phyloP scores from a whole-genome alignment of 2,113 vertebrate species.

The Illadopsis cleaveri region DNA sequence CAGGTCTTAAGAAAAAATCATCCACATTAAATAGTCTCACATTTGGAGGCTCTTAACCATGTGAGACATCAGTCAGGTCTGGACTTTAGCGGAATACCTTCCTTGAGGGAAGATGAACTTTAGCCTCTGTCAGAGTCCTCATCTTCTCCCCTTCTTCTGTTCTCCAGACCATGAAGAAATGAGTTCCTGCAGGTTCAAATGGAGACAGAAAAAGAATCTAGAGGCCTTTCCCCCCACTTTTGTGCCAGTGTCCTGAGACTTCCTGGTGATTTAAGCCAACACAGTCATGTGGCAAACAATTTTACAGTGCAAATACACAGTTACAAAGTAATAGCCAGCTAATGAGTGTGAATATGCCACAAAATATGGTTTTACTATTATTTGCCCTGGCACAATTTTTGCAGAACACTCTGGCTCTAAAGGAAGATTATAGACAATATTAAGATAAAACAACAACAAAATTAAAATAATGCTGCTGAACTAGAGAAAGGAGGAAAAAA shows the following conservation, averaged over 20 bases:
- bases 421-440: not conserved
- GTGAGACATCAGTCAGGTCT: not conserved
- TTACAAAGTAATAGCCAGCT: not conserved
- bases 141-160: not conserved
- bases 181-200: not conserved
- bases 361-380: not conserved
- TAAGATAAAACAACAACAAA: not conserved
- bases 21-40: not conserved
- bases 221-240: not conserved
- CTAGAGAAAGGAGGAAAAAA: not conserved
- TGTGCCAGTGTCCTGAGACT: not conserved
- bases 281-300: not conserved
- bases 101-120: not conserved
- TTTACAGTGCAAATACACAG: not conserved
- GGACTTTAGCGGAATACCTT: not conserved
- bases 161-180: not conserved
- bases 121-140: not conserved
- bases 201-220: not conserved
- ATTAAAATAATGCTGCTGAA: not conserved
- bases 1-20: not conserved
- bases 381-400: not conserved
- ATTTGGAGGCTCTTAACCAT: not conserved
- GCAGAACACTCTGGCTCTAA: not conserved
- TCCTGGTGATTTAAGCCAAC: not conserved
- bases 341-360: not conserved